Percentiles rank a stretch among this genome's conserved stretches.
Conservation (phyloP, 2,888 invertebrate genomes). For the Metallyticus violacea region DNA sequence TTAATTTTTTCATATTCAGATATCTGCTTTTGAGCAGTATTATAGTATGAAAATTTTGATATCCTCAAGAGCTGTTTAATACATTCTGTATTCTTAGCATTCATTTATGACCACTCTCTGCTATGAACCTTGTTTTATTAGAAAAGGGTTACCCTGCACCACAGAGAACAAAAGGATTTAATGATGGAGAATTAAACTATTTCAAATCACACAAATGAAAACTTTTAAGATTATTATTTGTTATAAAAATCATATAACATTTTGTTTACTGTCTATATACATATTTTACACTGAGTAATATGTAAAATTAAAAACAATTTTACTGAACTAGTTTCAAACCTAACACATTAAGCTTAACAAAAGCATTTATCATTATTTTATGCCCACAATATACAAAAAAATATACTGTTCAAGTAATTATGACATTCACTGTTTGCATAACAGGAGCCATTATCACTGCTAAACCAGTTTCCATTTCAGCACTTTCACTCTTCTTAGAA, state of each 20-base stretch:
- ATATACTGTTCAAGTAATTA: not conserved
- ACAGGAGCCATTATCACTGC: not conserved
- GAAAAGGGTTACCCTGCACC: no score
- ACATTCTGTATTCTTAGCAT: no score
- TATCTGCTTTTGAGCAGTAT: no score
- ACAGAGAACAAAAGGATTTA: not conserved
- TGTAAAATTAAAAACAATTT: not conserved
- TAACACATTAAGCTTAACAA: not conserved
- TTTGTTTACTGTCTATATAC: not conserved
- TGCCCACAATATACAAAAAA: not conserved
- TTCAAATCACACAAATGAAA: not conserved
- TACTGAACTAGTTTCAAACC: not conserved
- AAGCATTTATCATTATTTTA: not conserved
- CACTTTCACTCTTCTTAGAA: not conserved
- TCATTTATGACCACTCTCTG: not conserved
- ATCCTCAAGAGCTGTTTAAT: no score
- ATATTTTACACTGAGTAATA: not conserved
- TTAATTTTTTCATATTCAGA: no score
- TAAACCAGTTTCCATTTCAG: not conserved
- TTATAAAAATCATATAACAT: not conserved
- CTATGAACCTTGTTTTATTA: not conserved
- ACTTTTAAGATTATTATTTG: not conserved
- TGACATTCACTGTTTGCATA: not conserved
- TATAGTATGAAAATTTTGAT: no score
- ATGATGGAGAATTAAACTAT: not conserved